Percentiles rank a stretch among this genome's conserved stretches.
Evolutionary conservation across 2,888 invertebrate genomes (phyloP).

Genomic region (Oeneis ivallda): DNA sequence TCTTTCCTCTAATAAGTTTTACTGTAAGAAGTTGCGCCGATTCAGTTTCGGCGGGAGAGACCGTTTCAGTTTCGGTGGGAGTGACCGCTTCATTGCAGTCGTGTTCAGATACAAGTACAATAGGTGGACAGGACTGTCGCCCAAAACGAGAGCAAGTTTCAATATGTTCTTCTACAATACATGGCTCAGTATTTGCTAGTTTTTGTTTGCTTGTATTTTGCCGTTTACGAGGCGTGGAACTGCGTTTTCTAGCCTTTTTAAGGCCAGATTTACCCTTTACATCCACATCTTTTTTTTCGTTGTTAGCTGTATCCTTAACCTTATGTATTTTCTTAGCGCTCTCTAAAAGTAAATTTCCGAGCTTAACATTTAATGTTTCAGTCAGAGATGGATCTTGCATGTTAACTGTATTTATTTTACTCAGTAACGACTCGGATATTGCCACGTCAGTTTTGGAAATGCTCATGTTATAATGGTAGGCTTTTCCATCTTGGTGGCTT

Average conservation of each 20-base stretch:
- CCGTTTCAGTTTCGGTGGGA: slow-evolving; percentile 34
- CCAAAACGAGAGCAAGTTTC: slow-evolving; percentile 54
- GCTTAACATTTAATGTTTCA: slow-evolving; percentile 58
- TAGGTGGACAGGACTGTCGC: slow-evolving; percentile 61
- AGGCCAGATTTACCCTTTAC: neutral
- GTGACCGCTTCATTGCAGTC: slow-evolving; percentile 41
- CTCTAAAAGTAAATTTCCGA: slow-evolving; percentile 62
- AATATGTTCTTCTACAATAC: slow-evolving; percentile 60
- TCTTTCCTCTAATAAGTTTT: slow-evolving; percentile 49
- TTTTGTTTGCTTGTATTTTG: slow-evolving; percentile 32
- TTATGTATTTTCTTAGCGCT: slow-evolving; percentile 61
- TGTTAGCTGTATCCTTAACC: slow-evolving; percentile 43
- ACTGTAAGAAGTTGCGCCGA: slow-evolving; percentile 7
- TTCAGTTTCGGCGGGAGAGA: slow-evolving; percentile 36
- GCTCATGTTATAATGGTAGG: slow-evolving; percentile 39
- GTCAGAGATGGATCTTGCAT: slow-evolving; percentile 54
- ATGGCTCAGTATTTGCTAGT: slow-evolving; percentile 41
- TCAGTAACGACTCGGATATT: slow-evolving; percentile 55
- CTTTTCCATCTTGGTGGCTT: slow-evolving; percentile 33
- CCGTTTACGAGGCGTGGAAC: slow-evolving; percentile 45
- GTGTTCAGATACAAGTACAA: slow-evolving; percentile 41
- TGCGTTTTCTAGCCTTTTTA: slow-evolving; percentile 43
- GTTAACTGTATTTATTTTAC: slow-evolving; percentile 52
- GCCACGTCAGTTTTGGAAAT: slow-evolving; percentile 31
- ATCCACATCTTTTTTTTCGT: slow-evolving; percentile 36